Evolutionary conservation across 37 sponge, comb jelly and placozoan genomes (phyloP), one percentile per base, ranked within the genome.

Genomic region (Hexactinellida sp.): DNA sequence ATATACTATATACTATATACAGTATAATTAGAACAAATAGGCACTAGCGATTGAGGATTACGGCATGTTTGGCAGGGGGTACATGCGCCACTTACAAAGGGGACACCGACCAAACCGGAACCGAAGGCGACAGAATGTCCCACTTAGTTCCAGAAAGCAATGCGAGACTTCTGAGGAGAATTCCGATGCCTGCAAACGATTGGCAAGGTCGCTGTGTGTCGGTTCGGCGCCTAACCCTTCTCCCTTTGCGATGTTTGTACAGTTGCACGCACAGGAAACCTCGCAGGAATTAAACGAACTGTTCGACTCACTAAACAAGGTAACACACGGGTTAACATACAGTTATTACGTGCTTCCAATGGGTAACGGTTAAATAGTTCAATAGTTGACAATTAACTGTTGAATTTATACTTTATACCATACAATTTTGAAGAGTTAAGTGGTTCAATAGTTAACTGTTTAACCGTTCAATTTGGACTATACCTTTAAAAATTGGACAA

Each of bases 181-280:
- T 47, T 63, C 76, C 21, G 76, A 63, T 10, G 76, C 76, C 25
- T 63, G 76, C 30, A 63, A 63, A 23, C 21, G 76, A 28, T n/a
- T 63, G 76, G 3, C 76, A 10, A 63, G 76, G 76, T 63, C 34
- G 28, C 34, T 63, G 19, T 63, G 76, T 63, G 76, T 63, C 34
- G 25, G 32, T 3, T 63, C 76, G 28, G 3, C 76, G 3, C 76
- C 76, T n/a, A 63, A 63, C 34, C 76, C 76, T 63, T 63, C 76
- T 63, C 13, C 76, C 25, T 63, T 63, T n/a, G 76, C 76, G 34
- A 63, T 63, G 76, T 63, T 63, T 23, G 76, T 63, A n/a, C 76
- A 63, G 34, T 23, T 63, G 5, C 76, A 63, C 34, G 76, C 76
- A 25, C 76, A 63, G 34, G 76, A 63, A n/a, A 32, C 28, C 13